These are phyloP conservation scores for Macropis europaea DNA, from an alignment of 2,888 invertebrate genomes.

Conservation along the genomic window DNA sequence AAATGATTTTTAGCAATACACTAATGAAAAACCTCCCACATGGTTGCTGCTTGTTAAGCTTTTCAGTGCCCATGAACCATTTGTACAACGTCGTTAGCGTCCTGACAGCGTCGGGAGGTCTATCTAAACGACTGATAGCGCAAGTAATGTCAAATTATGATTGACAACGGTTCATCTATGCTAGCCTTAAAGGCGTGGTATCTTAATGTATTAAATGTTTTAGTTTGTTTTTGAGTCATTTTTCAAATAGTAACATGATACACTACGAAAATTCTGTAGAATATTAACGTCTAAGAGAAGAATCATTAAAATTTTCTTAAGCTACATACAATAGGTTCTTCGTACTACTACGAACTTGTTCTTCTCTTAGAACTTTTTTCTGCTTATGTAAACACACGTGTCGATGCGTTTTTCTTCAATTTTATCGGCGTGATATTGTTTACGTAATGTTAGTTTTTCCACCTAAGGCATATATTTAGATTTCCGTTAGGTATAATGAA, in stretches of 20 bases:
- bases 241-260: background rate
- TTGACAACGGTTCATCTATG: background rate
- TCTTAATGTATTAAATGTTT: background rate
- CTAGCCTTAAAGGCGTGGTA: background rate
- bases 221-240: background rate
- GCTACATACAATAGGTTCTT: too few relatives aligned
- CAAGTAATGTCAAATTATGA: conserved; percentile 9
- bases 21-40: conserved; percentile 11
- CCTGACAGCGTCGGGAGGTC: background rate
- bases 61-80: conserved; percentile 12
- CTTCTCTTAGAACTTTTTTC: too few relatives aligned
- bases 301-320: too few relatives aligned
- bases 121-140: background rate
- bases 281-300: too few relatives aligned
- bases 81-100: background rate
- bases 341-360: too few relatives aligned
- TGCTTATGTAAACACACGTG: background rate
- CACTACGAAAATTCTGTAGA: background rate
- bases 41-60: conserved; percentile 23
- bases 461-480: too few relatives aligned
- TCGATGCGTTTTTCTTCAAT: background rate
- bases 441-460: too few relatives aligned
- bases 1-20: conserved; percentile 24
- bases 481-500: too few relatives aligned
- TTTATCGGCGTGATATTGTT: background rate